Evolutionary conservation across 2,888 invertebrate genomes (phyloP).

Genomic region (Diploptera punctata): DNA sequence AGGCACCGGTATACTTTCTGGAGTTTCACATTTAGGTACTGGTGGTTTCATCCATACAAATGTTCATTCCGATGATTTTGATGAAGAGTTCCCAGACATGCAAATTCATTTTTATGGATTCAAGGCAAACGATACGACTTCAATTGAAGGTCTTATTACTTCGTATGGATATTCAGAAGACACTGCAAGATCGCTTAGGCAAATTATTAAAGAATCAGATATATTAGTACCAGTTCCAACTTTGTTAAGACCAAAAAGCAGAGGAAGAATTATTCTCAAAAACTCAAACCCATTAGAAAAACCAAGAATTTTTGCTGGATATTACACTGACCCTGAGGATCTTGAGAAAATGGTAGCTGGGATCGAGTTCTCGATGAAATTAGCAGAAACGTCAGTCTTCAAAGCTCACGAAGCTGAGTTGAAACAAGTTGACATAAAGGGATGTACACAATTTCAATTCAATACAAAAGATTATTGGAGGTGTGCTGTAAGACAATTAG

Average conservation of each 20-base stretch:
- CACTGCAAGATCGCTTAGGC: not conserved
- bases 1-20: constrained; percentile 56
- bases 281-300: constrained; percentile 63
- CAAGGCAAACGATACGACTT: constrained; percentile 50
- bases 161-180: not conserved
- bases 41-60: not conserved
- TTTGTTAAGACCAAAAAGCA: constrained; percentile 60
- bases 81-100: constrained; percentile 63
- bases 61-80: constrained; percentile 50
- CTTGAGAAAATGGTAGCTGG: constrained; percentile 59
- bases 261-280: constrained; percentile 61
- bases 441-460: constrained; percentile 63
- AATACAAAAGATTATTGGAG: constrained; percentile 60
- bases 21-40: constrained; percentile 51
- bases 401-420: constrained; percentile 54
- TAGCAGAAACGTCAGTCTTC: constrained; percentile 56
- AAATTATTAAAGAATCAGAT: not conserved
- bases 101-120: constrained; percentile 59
- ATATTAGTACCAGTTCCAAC: constrained; percentile 55
- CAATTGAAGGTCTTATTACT: not conserved
- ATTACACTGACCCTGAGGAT: constrained; percentile 65
- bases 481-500: constrained; percentile 57
- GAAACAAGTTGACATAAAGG: constrained; percentile 66
- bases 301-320: constrained; percentile 68
- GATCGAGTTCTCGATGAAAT: constrained; percentile 54